Conservation (phyloP, 1,140 invertebrate species). For the Drosophila sp. region DNA sequence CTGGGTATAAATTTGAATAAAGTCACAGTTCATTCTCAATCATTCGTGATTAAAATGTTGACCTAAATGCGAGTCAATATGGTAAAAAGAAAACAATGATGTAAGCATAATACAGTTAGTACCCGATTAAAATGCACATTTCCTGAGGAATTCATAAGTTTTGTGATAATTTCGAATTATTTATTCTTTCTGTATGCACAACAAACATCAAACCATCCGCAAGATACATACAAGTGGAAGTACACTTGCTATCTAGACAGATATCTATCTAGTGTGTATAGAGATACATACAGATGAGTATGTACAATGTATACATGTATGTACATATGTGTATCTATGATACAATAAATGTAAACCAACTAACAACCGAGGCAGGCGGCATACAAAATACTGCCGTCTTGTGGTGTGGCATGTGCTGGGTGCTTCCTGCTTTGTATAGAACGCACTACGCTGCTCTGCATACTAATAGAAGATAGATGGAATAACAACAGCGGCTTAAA, state of each 20-base stretch:
- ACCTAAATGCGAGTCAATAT: neutral
- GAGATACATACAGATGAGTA: neutral
- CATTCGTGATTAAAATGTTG: neutral
- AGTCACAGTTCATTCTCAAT: neutral
- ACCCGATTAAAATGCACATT: constrained; percentile 6
- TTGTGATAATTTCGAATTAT: constrained; percentile 12
- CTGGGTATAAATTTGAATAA: neutral
- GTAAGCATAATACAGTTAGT: neutral
- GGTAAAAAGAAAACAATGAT: neutral
- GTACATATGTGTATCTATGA: constrained; percentile 27
- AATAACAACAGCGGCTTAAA: constrained; percentile 7
- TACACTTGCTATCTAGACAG: constrained; percentile 1
- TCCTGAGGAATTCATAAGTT: constrained; percentile 1
- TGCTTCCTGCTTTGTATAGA: constrained; percentile 59
- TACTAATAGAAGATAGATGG: constrained; percentile 57
- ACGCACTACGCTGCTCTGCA: constrained; percentile 53
- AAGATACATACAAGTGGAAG: constrained; percentile 5
- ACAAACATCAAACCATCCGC: constrained; percentile 7
- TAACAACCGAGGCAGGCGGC: constrained; percentile 55
- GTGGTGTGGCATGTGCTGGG: constrained; percentile 62
- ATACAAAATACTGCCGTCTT: constrained; percentile 54
- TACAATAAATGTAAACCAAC: constrained; percentile 54
- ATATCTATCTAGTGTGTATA: neutral
- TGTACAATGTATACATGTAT: neutral
- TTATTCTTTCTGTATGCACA: constrained; percentile 11